Base-by-base conservation (phyloP, 2,888 invertebrate species). In the Synanthedon andrenaeformis region DNA sequence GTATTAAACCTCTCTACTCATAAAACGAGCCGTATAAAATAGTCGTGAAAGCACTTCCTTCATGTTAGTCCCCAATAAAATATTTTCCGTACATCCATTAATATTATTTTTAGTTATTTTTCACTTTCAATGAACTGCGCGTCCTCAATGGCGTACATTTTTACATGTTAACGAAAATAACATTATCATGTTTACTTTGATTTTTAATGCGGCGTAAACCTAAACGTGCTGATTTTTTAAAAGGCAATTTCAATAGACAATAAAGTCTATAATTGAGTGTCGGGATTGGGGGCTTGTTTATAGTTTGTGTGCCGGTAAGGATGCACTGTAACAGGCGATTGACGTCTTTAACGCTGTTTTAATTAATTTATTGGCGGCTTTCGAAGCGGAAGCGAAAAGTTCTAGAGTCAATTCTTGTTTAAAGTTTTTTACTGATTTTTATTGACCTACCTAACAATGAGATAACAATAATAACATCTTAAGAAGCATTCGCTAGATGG, bases 321-420 rank as follows among this genome's bases (percentile, higher is more conserved):
- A 67, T 62, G 62, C 65, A 59, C 58, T 57, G 63, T 70, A 23
- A 71, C 79, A 79, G 69, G 79, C 81, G 77, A 86, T 82, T 83
- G 80, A 79, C 82, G 84, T 79, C 82, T 85, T 76, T 82, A 82
- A 76, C 69, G 78, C 58, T 66, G 65, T 66, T 76, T 70, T 81
- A 80, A 84, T 84, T 83, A 82, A 82, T 81, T 84, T 84, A 82
- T 82, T 82, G 76, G 80, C 81, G 57, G 82, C 80, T 83, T 82
- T 78, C 71, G 65, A 72, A 77, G 64, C 80, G 80, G 79, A 82
- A 79, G 72, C 67, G 54, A 54, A 70, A 66, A 65, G 58, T 53
- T 23, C 56, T 79, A 58, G 83, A 85, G 81, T 57, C 54, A 35
- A 35, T 35, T 3, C 10, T 35, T 10, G 3, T 35, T 35, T 35